Percentiles rank a stretch among this genome's conserved stretches.
Conservation (phyloP, 2,888 invertebrate species). For the Standfussiana lucernea region DNA sequence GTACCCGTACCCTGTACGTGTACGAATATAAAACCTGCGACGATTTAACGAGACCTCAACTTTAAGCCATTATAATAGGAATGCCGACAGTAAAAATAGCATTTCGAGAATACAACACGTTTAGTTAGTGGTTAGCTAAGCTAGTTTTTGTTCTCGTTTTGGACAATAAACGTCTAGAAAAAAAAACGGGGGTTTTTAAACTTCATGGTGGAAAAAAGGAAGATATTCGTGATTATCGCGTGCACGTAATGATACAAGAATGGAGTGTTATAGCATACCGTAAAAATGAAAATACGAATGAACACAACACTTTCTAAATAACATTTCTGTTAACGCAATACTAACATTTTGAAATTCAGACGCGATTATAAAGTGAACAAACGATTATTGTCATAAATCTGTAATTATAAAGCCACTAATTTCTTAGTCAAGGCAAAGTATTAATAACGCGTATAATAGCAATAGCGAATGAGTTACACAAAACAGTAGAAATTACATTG, state of each 20-base stretch:
- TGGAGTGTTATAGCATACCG: slow-evolving; percentile 32
- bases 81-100: slow-evolving; percentile 53
- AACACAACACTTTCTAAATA: slow-evolving; percentile 51
- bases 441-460: slow-evolving; percentile 59
- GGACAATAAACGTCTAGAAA: slow-evolving; percentile 26
- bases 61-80: slow-evolving; percentile 55
- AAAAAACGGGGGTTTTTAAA: slow-evolving; percentile 15
- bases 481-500: slow-evolving; percentile 68
- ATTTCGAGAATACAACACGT: slow-evolving; percentile 49
- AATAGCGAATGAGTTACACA: slow-evolving; percentile 57
- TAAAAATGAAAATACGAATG: slow-evolving; percentile 35
- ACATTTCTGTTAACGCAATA: slow-evolving; percentile 24
- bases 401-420: slow-evolving; percentile 47
- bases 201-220: slow-evolving; percentile 6
- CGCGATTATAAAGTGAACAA: slow-evolving; percentile 21
- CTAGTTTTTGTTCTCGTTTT: slow-evolving; percentile 39
- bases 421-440: slow-evolving; percentile 51
- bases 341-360: slow-evolving; percentile 31
- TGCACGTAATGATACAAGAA: slow-evolving; percentile 35
- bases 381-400: slow-evolving; percentile 36
- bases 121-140: slow-evolving; percentile 50
- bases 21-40: slow-evolving; percentile 64
- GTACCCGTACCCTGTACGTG: slow-evolving; percentile 29
- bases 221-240: slow-evolving; percentile 24
- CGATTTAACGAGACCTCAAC: slow-evolving; percentile 68